Evolutionary conservation across 1,140 invertebrate species (phyloP).

Genomic region (Araneus ventricosus): DNA sequence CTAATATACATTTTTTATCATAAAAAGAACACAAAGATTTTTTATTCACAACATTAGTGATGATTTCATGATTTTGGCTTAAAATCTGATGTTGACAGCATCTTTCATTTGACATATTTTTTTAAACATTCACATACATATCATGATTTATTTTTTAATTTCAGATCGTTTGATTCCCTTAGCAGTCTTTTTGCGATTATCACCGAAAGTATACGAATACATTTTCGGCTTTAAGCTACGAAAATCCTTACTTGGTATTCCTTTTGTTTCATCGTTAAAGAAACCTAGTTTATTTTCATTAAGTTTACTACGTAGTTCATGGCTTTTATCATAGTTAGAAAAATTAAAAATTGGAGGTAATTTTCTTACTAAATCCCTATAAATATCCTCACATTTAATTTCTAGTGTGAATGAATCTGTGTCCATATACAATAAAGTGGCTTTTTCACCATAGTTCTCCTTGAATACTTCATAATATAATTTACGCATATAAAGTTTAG

Average conservation of each 20-base stretch:
- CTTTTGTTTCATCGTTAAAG: conserved; percentile 16
- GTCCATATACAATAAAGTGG: background rate
- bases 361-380: background rate
- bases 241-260: background rate
- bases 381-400: background rate
- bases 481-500: conserved; percentile 45
- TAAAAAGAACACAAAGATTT: background rate
- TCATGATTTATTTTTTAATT: background rate
- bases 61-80: background rate
- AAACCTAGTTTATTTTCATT: background rate
- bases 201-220: conserved; percentile 20
- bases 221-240: background rate
- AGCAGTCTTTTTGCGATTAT: background rate
- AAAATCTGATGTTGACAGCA: background rate
- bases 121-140: background rate
- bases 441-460: background rate
- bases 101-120: background rate
- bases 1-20: background rate
- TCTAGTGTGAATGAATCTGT: conserved; percentile 20
- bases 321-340: background rate
- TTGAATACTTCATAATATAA: conserved; percentile 22
- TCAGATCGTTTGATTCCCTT: background rate
- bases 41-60: background rate
- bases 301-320: background rate
- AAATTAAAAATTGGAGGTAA: conserved; percentile 28